Evolutionary conservation across 2,888 invertebrate species (phyloP), one percentile per base, ranked within the genome.

Genomic region (Glaucopsyche alexis): DNA sequence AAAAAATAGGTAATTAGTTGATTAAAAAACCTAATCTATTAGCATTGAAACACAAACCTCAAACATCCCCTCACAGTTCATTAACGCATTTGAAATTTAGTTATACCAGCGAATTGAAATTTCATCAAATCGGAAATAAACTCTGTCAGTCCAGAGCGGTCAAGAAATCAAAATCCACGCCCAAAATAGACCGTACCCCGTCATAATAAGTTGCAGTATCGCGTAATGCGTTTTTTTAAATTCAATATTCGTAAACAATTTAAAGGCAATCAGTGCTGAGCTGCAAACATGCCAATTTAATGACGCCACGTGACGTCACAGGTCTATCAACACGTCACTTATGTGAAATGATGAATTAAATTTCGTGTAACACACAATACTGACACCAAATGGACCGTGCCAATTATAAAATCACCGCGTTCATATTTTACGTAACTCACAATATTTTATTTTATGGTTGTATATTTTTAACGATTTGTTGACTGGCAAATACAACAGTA

Each of bases 341-440:
- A 82, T 81, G 79, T 78, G 79, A 84, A 84, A 84, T 87, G 82
- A 86, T 84, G 82, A 84, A 85, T 87, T 84, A 84, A 86, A 87
- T 85, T 81, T 77, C 76, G 78, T 79, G 81, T 83, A 82, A 84
- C 84, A 84, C 79, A 81, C 78, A 80, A 76, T 82, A 81, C 78
- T 77, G 81, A 78, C 80, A 78, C 76, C 79, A 78, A 81, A 78
- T 79, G 77, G 79, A 76, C 76, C 80, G 74, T 79, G 81, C 84
- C 82, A 85, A 87, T 88, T 86, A 84, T 85, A 83, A 84, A 82
- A 85, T 84, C 81, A 80, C 78, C 79, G 72, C 60, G 47, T 13
- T 13, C 60, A 38, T 60, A 60, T 60, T 60, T 60, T 29, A 60
- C 60, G 60, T 29, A 60, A 60, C 60, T 16, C 42, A 42, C 7